A percentile compares a stretch with the other conserved stretches of the same genome.
phyloP scores from a whole-genome alignment of 23 tunicate genomes.

The Ciona savignyi region DNA sequence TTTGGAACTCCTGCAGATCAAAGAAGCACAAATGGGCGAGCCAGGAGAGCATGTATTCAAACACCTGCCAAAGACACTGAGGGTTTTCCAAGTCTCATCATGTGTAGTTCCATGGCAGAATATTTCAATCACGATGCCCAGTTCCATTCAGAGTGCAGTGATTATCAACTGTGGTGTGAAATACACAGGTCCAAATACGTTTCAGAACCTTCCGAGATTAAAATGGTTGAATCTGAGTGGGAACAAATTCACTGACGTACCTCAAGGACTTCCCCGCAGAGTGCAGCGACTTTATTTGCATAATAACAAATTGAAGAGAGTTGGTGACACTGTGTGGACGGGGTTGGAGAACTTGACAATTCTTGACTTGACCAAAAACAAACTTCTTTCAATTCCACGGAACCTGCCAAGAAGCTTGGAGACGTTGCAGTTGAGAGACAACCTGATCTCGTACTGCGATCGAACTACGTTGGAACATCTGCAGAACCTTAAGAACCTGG shows the following conservation, averaged over 20 bases:
- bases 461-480: constrained; percentile 5
- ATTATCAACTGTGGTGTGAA: constrained; percentile 15
- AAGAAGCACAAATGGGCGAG: not conserved
- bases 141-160: not conserved
- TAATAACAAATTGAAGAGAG: not conserved
- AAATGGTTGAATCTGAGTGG: constrained; percentile 10
- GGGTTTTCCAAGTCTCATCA: not conserved
- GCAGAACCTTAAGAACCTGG: not conserved
- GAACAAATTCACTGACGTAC: constrained; percentile 9
- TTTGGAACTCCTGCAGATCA: constrained; percentile 1
- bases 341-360: constrained; percentile 13
- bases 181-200: not conserved
- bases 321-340: not conserved
- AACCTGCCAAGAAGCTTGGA: constrained; percentile 16
- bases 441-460: constrained; percentile 15
- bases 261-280: constrained; percentile 7
- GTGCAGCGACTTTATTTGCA: not conserved
- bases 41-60: constrained; percentile 5
- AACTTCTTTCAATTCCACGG: constrained; percentile 5
- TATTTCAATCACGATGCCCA: constrained; percentile 15
- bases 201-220: not conserved
- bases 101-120: constrained; percentile 5
- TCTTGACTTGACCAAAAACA: constrained; percentile 7
- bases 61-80: constrained; percentile 1
- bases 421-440: not conserved